Evolutionary conservation across 2,888 invertebrate species (phyloP).

Genomic region (Hypomecis punctinalis): DNA sequence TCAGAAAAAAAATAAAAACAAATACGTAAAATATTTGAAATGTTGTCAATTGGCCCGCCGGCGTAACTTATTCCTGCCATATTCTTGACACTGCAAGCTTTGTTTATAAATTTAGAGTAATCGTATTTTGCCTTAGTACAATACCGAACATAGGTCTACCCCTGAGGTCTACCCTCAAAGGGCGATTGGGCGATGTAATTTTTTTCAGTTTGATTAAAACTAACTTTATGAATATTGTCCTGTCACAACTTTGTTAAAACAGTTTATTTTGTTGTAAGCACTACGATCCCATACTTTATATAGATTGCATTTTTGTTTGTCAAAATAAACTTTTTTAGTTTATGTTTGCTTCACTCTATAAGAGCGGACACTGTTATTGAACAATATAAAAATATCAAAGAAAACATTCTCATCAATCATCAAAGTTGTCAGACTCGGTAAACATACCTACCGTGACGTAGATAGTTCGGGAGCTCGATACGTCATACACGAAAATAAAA

Average conservation of each 20-base stretch:
- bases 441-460: conserved; percentile 26
- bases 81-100: too few relatives aligned
- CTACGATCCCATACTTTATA: conserved; percentile 9
- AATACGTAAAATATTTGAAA: too few relatives aligned
- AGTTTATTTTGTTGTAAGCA: conserved; percentile 3
- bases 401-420: conserved; percentile 25
- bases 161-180: too few relatives aligned
- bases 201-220: too few relatives aligned
- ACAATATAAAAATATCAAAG: conserved; percentile 19
- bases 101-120: too few relatives aligned
- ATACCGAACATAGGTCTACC: too few relatives aligned
- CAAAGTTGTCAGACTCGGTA: conserved; percentile 20
- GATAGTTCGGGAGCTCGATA: conserved; percentile 10
- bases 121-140: too few relatives aligned
- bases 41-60: too few relatives aligned
- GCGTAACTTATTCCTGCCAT: too few relatives aligned
- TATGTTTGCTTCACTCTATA: conserved; percentile 7
- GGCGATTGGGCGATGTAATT: too few relatives aligned
- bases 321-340: conserved; percentile 14
- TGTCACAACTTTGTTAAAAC: not conserved
- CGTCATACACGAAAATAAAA: conserved; percentile 24
- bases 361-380: conserved; percentile 14
- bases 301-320: conserved; percentile 22
- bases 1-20: too few relatives aligned
- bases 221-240: not conserved